Conservation (phyloP, 2,888 invertebrate genomes). For the Cybosia mesomella region DNA sequence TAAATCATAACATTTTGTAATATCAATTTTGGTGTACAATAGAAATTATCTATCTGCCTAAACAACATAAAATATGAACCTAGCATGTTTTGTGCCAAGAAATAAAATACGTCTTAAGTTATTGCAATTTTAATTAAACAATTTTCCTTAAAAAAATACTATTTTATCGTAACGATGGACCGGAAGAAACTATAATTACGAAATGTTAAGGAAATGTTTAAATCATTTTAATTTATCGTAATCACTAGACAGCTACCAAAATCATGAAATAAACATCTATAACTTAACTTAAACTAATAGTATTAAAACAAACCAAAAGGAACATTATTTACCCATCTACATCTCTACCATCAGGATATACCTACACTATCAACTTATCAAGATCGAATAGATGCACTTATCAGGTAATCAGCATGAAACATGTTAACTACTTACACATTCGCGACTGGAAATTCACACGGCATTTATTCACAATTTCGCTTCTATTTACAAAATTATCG, state of each 20-base stretch:
- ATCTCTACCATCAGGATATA: neutral
- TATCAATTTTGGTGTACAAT: no score
- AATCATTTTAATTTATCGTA: neutral
- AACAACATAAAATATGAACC: no score
- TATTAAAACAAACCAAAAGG: neutral
- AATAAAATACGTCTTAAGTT: neutral
- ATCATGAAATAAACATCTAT: neutral
- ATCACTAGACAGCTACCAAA: neutral
- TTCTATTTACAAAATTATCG: conserved; percentile 10
- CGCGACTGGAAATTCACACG: neutral
- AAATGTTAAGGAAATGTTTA: neutral
- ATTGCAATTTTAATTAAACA: neutral
- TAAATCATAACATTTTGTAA: no score
- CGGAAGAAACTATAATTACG: neutral
- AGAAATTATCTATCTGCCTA: no score
- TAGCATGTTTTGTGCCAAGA: neutral
- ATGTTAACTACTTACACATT: neutral
- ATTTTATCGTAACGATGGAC: neutral
- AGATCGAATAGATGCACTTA: conserved; percentile 7
- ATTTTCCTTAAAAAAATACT: neutral
- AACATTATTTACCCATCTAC: neutral
- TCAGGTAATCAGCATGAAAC: neutral
- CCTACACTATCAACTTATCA: neutral
- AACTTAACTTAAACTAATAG: neutral
- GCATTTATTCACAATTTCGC: neutral